Evolutionary conservation across 2,113 vertebrate genomes (phyloP).

Genomic region (Lanius ludovicianus): DNA sequence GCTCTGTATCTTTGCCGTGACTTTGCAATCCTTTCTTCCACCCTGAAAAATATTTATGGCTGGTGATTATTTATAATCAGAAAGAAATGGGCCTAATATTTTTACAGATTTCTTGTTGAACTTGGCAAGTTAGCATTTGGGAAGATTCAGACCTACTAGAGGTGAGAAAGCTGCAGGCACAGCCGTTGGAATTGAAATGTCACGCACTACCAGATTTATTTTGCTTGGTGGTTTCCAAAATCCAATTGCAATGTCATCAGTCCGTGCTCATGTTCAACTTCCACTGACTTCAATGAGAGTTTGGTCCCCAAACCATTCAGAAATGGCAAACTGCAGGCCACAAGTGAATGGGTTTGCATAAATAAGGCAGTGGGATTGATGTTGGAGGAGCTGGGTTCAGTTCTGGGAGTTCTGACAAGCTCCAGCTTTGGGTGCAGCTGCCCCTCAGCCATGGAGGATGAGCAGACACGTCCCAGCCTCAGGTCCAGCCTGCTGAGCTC

Average conservation of each 20-base stretch:
- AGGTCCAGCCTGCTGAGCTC: background rate
- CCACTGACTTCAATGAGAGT: background rate
- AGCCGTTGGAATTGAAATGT: background rate
- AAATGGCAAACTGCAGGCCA: background rate
- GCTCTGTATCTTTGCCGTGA: background rate
- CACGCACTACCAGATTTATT: background rate
- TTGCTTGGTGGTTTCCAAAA: background rate
- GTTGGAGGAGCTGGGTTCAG: background rate
- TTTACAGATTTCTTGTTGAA: background rate
- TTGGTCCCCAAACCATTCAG: background rate
- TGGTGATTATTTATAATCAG: background rate
- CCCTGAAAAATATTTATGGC: background rate
- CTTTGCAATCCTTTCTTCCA: background rate
- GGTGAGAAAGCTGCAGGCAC: background rate
- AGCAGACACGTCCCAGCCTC: background rate
- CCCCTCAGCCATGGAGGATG: background rate
- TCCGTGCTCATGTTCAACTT: background rate
- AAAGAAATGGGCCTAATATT: background rate
- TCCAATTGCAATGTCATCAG: background rate
- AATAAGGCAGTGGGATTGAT: background rate
- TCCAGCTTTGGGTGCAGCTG: background rate
- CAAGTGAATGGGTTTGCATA: background rate
- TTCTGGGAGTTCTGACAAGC: background rate
- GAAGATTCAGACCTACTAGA: background rate
- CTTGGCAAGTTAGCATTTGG: background rate